Evolutionary conservation across 2,113 vertebrate species (phyloP).

Genomic region (Gymnocephalus cernua): DNA sequence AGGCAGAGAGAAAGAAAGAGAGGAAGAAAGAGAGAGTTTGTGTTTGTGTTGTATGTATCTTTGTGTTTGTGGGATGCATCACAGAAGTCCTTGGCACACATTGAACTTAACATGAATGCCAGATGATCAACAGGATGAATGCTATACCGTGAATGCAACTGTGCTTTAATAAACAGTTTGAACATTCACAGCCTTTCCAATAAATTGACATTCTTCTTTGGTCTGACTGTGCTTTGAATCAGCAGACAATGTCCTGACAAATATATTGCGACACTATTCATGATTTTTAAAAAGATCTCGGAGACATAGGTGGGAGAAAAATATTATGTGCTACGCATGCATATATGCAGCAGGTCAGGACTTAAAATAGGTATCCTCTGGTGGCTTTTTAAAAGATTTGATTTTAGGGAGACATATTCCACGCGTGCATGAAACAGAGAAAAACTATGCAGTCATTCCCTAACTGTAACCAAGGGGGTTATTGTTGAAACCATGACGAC

Average conservation of each 20-base stretch:
- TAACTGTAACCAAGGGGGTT: neutral
- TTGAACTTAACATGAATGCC: conserved; percentile 59
- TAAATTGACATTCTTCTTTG: conserved; percentile 68
- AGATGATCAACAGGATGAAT: conserved; percentile 76
- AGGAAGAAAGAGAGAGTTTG: conserved; percentile 7
- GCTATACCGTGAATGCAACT: conserved; percentile 50
- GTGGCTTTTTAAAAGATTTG: neutral
- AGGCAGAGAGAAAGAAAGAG: neutral
- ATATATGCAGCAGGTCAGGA: conserved; percentile 1
- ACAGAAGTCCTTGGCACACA: conserved; percentile 77
- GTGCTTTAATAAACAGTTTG: conserved; percentile 51
- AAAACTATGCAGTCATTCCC: neutral
- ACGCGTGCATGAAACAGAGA: neutral
- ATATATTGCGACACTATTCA: conserved; percentile 11
- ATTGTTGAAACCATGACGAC: neutral
- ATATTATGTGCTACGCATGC: neutral
- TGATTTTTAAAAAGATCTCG: conserved; percentile 21
- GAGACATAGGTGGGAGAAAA: neutral
- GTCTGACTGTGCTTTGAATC: conserved; percentile 27
- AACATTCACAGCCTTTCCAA: conserved; percentile 60
- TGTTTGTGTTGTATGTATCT: conserved; percentile 49
- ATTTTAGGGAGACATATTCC: neutral
- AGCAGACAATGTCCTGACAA: conserved; percentile 45
- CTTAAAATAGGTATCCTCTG: neutral
- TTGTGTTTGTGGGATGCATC: conserved; percentile 51